These are phyloP conservation scores for Conger conger DNA, from an alignment of 2,113 vertebrate species.

Conservation along the genomic window DNA sequence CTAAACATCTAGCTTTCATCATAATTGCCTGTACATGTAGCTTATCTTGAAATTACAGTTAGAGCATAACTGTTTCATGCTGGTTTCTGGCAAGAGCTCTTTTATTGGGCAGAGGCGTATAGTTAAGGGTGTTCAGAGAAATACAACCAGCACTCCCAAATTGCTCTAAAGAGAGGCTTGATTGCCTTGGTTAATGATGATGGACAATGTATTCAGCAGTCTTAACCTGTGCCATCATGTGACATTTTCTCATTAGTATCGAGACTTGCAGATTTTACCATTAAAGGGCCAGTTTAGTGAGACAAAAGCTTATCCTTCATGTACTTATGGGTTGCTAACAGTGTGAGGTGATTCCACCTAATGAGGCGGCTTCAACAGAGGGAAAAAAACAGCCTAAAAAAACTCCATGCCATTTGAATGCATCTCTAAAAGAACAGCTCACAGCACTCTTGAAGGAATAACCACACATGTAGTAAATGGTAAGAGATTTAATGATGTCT, in stretches of 20 bases:
- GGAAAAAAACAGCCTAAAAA: constrained; percentile 19
- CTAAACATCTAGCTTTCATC: background rate
- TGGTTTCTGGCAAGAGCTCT: background rate
- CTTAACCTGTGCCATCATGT: background rate
- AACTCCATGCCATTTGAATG: background rate
- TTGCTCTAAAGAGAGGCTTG: background rate
- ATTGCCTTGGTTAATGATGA: constrained; percentile 36
- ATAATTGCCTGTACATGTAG: background rate
- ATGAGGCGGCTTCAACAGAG: constrained; percentile 20
- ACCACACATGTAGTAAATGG: background rate
- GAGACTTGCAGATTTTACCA: constrained; percentile 13
- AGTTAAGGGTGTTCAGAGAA: background rate
- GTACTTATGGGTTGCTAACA: constrained; percentile 20
- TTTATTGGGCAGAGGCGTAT: background rate
- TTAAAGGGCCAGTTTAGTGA: constrained; percentile 30
- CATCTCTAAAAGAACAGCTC: background rate
- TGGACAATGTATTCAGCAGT: constrained; percentile 32
- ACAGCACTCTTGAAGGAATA: background rate
- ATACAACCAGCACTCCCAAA: background rate
- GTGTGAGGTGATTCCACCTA: background rate
- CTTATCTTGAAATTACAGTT: background rate
- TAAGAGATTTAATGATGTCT: background rate
- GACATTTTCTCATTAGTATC: constrained; percentile 24
- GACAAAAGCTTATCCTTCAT: constrained; percentile 30
- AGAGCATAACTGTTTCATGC: background rate